phyloP scores from a whole-genome alignment of 2,113 vertebrate genomes.

The Paraplagusia blochii region DNA sequence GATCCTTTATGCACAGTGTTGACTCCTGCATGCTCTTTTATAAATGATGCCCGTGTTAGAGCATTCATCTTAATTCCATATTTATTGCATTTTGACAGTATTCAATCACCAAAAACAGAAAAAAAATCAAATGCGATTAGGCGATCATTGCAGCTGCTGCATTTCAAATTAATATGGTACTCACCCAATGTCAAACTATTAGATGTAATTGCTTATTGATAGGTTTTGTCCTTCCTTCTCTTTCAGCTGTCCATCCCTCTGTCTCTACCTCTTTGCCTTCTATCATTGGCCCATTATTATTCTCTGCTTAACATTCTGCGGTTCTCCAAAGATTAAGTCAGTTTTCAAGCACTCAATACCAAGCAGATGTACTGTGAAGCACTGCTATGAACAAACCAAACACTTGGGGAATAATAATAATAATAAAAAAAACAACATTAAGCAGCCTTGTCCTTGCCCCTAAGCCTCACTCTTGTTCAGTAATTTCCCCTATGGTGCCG shows the following conservation, averaged over 20 bases:
- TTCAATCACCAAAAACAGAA: background rate
- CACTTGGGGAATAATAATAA: background rate
- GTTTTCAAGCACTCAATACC: constrained; percentile 43
- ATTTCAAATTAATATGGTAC: constrained; percentile 3
- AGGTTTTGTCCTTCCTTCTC: constrained; percentile 8
- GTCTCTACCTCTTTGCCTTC: background rate
- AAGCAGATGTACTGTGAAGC: constrained; percentile 32
- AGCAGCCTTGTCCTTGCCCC: constrained; percentile 42
- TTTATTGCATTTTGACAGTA: background rate
- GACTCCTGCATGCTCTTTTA: too few relatives aligned
- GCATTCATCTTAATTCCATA: background rate
- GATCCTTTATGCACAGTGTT: too few relatives aligned
- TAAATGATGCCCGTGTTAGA: background rate
- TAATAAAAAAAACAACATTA: constrained; percentile 28
- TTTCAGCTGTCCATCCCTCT: constrained; percentile 3
- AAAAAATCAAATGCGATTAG: background rate
- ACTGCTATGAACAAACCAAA: constrained; percentile 16
- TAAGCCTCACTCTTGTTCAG: constrained; percentile 23
- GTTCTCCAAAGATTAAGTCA: constrained; percentile 51
- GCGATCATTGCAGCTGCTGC: constrained; percentile 3
- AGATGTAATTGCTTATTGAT: constrained; percentile 28
- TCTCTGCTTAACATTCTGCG: constrained; percentile 20
- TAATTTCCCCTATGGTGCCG: background rate
- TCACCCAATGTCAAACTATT: constrained; percentile 4
- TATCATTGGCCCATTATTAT: constrained; percentile 33